Evolutionary conservation across 2,113 vertebrate genomes (phyloP), one percentile per base, ranked within the genome.

Genomic region (Xerus inauris): DNA sequence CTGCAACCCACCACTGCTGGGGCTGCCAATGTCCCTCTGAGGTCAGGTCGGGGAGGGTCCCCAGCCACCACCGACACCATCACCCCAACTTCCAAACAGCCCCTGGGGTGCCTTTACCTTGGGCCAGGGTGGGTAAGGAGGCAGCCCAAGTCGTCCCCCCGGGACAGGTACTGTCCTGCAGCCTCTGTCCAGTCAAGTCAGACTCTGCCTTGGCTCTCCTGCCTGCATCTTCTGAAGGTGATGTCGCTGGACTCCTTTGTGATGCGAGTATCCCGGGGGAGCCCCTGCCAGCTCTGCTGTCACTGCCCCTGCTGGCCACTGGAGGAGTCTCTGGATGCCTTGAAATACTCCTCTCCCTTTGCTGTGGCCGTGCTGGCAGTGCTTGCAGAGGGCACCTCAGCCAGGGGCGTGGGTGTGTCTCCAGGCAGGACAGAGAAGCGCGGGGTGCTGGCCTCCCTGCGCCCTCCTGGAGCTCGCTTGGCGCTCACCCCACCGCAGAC

Each of bases 261-360:
- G 88, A 89, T 6, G 2, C 7, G 0, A 9, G 26, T 0, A 5
- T 92, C 89, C 24, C 72, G 24, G 9, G 59, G 24, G 54, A 5
- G 54, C 54, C 14, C 54, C 6, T 2, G 14, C 16, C 13, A 5
- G 2, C 14, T 51, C 51, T 17, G 14, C 54, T 5, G 49, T 3
- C 17, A 28, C 10, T 0, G 77, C 0, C 0, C 0, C 0, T 0
- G 4, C 38, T 30, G 0, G 75, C 67, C 54, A 5, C 2, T 38
- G n/a, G 59, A 87, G 49, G n/a, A 3, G 17, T 1, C 0, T 4
- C 42, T 69, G 40, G 20, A 5, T 0, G 1, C 62, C 14, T 72
- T 20, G 5, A 20, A 9, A 19, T 0, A 5, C 24, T 45, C 28
- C 14, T 26, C 1, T 7, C 8, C 20, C 54, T 20, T 57, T 22